Evolutionary conservation across 2,113 vertebrate genomes (phyloP), one percentile per base, ranked within the genome.

Genomic region (Calypte anna): DNA sequence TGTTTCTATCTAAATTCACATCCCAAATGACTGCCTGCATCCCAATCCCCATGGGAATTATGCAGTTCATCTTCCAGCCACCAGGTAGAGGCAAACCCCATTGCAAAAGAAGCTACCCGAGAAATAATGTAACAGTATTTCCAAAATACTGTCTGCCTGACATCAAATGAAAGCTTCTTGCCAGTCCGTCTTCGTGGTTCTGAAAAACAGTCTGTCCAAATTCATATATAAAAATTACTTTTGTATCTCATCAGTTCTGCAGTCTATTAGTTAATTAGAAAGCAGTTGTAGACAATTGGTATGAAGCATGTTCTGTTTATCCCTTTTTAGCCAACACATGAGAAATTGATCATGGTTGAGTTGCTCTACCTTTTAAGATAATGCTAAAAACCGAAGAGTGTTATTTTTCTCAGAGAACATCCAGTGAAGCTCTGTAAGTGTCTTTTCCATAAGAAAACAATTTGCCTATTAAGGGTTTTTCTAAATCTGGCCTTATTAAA

Each of bases 81-180:
- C 79, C 86, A 97, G 97, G 90, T 92, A 95, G 96, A 95, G 87
- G 94, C 93, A 97, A 84, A 97, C 88, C 24, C 73, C 77, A 1
- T n/a, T 27, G 64, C 30, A 96, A 97, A 97, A 90, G 28, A 5
- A 53, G 33, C 51, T 80, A 23, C 33, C 3, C 23, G 18, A 68
- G 51, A 3, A 5, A 24, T 17, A 67, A 63, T 38, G 15, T 0
- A 16, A 30, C 50, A 31, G 14, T 4, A 9, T 75, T 88, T 91
- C 51, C 75, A 46, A 85, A 91, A 53, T 12, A 80, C 27, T 3
- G 4, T 46, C 66, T 62, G 81, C 86, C 3, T 67, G 78, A 44
- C 64, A 93, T 10, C 6, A 53, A 13, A 72, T 23, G 75, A 88
- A 86, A 81, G n/a, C 48, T 90, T 80, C 85, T 88, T 68, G 61